phyloP scores from a whole-genome alignment of 2,113 vertebrate genomes.

The Melanotaenia duboulayi region DNA sequence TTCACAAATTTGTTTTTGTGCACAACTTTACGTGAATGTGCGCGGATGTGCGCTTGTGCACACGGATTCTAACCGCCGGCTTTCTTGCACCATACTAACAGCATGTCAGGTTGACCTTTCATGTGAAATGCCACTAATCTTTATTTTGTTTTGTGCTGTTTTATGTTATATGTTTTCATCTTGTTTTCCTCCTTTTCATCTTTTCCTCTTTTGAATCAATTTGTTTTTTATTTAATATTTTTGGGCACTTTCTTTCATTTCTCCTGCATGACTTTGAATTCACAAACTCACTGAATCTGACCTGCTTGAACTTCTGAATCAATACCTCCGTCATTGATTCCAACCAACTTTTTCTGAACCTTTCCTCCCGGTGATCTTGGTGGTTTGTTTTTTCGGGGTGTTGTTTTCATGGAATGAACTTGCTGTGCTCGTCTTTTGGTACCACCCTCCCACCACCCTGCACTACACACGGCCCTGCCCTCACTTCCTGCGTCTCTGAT shows the following conservation, averaged over 20 bases:
- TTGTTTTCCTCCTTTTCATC: constrained; percentile 21
- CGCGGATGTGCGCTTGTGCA: too few species aligned
- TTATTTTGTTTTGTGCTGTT: constrained; percentile 80
- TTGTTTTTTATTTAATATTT: neutral
- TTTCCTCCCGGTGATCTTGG: constrained; percentile 41
- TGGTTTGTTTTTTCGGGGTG: constrained; percentile 28
- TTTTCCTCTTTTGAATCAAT: constrained; percentile 36
- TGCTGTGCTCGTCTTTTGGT: constrained; percentile 73
- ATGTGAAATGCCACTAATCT: constrained; percentile 86
- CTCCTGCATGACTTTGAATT: constrained; percentile 43
- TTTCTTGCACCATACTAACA: too few species aligned
- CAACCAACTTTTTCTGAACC: constrained; percentile 6
- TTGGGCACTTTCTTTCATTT: neutral
- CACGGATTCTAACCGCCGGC: too few species aligned
- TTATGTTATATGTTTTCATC: constrained; percentile 78
- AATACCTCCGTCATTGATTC: constrained; percentile 66
- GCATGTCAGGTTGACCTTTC: constrained; percentile 75
- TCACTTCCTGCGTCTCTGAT: constrained; percentile 36
- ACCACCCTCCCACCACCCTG: constrained; percentile 26
- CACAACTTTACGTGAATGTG: too few species aligned
- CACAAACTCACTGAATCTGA: constrained; percentile 10
- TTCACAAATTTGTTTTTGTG: too few species aligned
- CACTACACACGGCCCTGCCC: constrained; percentile 27
- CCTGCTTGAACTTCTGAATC: constrained; percentile 53
- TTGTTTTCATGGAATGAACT: constrained; percentile 69